Base-by-base conservation (phyloP, 2,797 vertebrate genomes). In the Peromyscus aztecus region DNA sequence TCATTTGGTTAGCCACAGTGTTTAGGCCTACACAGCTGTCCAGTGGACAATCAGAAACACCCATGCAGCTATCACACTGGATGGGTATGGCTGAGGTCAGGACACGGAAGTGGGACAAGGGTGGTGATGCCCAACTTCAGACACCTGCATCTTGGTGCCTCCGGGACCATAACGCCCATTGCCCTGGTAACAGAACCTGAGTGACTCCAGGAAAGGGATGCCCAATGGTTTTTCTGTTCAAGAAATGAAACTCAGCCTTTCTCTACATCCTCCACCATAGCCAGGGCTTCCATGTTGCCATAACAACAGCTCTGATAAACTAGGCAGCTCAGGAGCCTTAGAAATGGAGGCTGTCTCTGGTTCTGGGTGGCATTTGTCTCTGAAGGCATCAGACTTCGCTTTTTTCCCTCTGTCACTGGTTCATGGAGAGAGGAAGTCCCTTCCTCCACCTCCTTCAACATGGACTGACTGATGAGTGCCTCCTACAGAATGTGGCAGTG, bases 1-100 rank as follows among this genome's bases (percentile, higher is more conserved):
- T 13, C 2, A 12, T 65, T 1, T 16, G 69, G 24, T 14, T 0
- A 3, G 55, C 81, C 11, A 23, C 43, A 0, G 71, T 12, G 6
- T 61, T 40, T 34, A 40, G 55, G 55, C 69, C 84, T 57, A 57
- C 40, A 16, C 82, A 61, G 73, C 40, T 24, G 29, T n/a, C 49
- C 37, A 17, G 31, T 4, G 0, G 80, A 52, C 27, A 12, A 19
- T 37, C 11, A 40, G 61, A 49, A 80, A 21, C 9, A 1, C 71
- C 75, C 6, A 6, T 0, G 4, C 23, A 23, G 40, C 76, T 37
- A 23, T 57, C 43, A 37, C 31, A 11, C 52, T 14, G 27, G 73
- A 37, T 0, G 71, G 46, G 31, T 77, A 88, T 61, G 63, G 55
- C 46, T 43, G 76, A 34, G 77, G 75, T 57, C 69, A 59, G 65